Evolutionary conservation across 2,113 vertebrate species (phyloP).

Genomic region (Calidris pygmaea): DNA sequence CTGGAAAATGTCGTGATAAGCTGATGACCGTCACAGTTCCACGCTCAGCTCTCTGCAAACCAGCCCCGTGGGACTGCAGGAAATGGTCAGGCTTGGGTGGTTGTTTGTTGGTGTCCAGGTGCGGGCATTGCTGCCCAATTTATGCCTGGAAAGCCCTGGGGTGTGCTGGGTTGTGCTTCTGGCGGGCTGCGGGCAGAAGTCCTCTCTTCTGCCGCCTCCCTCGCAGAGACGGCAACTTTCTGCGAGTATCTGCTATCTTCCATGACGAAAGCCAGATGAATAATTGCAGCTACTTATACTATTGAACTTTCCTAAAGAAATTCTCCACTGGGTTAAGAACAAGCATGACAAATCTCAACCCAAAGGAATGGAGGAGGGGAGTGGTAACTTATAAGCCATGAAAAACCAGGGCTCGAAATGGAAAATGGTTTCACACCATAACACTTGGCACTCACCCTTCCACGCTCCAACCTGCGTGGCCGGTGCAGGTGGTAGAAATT

Average conservation of each 20-base stretch:
- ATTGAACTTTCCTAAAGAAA: conserved; percentile 30
- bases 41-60: neutral
- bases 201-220: neutral
- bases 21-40: neutral
- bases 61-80: neutral
- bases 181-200: rapidly evolving
- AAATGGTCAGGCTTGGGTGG: neutral
- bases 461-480: neutral
- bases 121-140: neutral
- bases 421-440: neutral
- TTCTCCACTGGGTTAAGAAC: conserved; percentile 20
- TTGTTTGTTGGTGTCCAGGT: neutral
- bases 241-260: neutral
- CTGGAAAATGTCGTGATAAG: neutral
- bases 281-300: conserved; percentile 38
- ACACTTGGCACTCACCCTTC: neutral
- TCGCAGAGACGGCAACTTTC: neutral
- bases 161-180: neutral
- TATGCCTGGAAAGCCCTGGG: neutral
- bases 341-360: conserved; percentile 40
- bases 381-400: neutral
- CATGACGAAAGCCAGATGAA: conserved; percentile 12
- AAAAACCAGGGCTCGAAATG: neutral
- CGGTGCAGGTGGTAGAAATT: neutral
- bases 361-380: neutral